Percentiles rank a stretch among this genome's conserved stretches.
Conservation (phyloP, 2,888 invertebrate species). For the Sycophila texana region DNA sequence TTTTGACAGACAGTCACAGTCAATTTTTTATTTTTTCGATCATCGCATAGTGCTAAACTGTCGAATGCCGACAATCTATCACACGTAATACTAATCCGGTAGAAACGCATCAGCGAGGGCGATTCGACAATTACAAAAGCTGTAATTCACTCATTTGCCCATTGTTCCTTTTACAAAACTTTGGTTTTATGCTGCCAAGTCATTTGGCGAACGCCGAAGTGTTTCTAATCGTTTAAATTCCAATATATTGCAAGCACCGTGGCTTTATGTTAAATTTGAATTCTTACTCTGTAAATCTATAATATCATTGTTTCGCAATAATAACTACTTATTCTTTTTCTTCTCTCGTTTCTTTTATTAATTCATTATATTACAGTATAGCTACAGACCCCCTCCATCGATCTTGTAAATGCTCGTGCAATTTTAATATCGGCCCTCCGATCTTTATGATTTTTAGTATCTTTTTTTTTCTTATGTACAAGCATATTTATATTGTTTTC, state of each 20-base stretch:
- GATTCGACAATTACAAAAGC: conserved; percentile 29
- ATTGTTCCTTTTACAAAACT: conserved; percentile 43
- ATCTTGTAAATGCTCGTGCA: conserved; percentile 19
- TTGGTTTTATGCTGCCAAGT: conserved; percentile 52
- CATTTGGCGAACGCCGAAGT: conserved; percentile 39
- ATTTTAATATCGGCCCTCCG: conserved; percentile 6
- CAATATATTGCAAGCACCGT: conserved; percentile 49
- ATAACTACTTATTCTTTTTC: conserved; percentile 56
- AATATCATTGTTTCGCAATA: conserved; percentile 59
- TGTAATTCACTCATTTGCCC: neutral
- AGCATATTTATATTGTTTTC: conserved; percentile 33
- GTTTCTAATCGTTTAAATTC: conserved; percentile 46
- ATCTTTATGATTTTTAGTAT: conserved; percentile 10
- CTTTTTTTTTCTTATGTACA: conserved; percentile 47
- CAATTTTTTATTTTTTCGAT: conserved; percentile 12
- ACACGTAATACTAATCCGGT: conserved; percentile 55
- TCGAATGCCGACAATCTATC: conserved; percentile 43
- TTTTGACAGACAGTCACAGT: conserved; percentile 32
- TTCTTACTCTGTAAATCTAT: conserved; percentile 49
- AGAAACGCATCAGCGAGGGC: conserved; percentile 46
- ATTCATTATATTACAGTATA: conserved; percentile 66
- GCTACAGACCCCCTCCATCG: conserved; percentile 55
- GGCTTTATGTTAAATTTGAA: conserved; percentile 48
- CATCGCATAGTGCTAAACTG: conserved; percentile 36
- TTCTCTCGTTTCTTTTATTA: conserved; percentile 41